A percentile compares a stretch with the other conserved stretches of the same genome.
Evolutionary conservation across 2,888 invertebrate species (phyloP).

Genomic region (Leucophora obtusa): DNA sequence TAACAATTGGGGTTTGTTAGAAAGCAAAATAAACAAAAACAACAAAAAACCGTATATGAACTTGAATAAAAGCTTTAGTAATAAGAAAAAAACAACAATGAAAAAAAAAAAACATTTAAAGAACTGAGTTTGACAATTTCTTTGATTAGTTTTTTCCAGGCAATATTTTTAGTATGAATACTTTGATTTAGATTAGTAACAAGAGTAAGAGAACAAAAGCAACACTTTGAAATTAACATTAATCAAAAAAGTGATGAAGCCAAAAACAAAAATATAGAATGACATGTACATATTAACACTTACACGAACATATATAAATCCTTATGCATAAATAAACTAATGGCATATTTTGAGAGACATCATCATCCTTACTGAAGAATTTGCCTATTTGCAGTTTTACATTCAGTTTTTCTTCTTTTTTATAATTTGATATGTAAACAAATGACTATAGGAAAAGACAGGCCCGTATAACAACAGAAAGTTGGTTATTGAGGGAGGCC

Average conservation of each 20-base stretch:
- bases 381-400: conserved; percentile 23
- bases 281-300: background rate
- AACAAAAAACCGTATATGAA: background rate
- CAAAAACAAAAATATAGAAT: conserved; percentile 2
- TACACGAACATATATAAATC: background rate
- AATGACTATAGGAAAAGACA: conserved; percentile 12
- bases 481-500: background rate
- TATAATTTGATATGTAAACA: conserved; percentile 15
- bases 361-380: conserved; percentile 19
- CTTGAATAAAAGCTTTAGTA: conserved; percentile 9
- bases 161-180: background rate
- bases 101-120: conserved; percentile 35
- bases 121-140: conserved; percentile 47
- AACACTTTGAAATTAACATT: conserved; percentile 36
- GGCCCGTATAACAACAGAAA: background rate
- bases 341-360: conserved; percentile 37
- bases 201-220: background rate
- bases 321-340: conserved; percentile 29
- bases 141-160: conserved; percentile 37
- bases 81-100: conserved; percentile 7
- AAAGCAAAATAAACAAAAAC: background rate
- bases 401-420: conserved; percentile 4
- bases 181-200: conserved; percentile 17
- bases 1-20: conserved; percentile 41
- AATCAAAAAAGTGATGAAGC: conserved; percentile 52